Evolutionary conservation across 2,888 invertebrate species (phyloP), one percentile per base, ranked within the genome.

Genomic region (Uropetala carovei): DNA sequence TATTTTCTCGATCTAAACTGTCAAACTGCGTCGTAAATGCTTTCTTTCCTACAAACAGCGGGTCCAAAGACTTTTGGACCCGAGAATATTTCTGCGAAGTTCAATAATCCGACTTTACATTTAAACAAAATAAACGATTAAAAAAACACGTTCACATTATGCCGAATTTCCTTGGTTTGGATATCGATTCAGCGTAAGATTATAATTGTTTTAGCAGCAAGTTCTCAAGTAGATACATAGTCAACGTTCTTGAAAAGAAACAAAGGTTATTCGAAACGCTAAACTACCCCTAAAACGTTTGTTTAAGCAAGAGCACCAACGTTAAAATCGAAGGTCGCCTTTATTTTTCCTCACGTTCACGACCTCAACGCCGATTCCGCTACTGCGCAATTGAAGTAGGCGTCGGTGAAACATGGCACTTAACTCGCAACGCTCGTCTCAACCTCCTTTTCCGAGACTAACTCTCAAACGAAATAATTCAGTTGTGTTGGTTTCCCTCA

Each of bases 361-460:
- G 75, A 75, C 75, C 75, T 27, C 75, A n/a, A 75, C 75, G 75
- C 27, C 27, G 75, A 75, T 27, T 75, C 75, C 75, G 75, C 27
- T 27, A 75, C 75, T 75, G 75, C 75, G 75, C 75, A 75, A 75
- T 75, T 75, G 75, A 22, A 68, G n/a, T 10, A 68, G n/a, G 68
- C 68, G 7, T 64, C 18, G 64, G 22, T 75, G 13, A 75, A 75
- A 75, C 27, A 75, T 75, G 75, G 75, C 75, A 27, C 11, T 27
- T 27, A 11, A 75, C 75, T 75, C 75, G 43, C 43, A n/a, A 7
- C 75, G 75, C 75, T 14, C 68, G 3, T 75, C 27, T 75, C 27
- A 75, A 11, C 10, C 22, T 27, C 75, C 22, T 75, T 43, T 27
- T 7, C 11, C 11, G 11, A 22, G 75, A n/a, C 22, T 10, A 4